Evolutionary conservation across 2,888 invertebrate genomes (phyloP).

Genomic region (Criorhina ranunculi): DNA sequence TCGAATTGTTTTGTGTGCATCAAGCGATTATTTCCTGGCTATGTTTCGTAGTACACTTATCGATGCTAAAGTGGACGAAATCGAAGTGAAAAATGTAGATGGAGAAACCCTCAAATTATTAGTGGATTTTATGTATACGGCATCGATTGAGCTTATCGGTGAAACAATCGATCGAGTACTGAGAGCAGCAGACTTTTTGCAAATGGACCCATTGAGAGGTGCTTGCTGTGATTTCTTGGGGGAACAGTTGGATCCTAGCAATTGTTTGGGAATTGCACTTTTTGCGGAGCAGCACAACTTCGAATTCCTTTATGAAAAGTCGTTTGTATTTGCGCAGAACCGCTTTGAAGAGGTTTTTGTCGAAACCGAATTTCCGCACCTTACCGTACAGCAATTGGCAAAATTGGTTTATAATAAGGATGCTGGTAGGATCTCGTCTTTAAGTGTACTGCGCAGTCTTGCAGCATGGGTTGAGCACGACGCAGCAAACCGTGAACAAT

Average conservation of each 20-base stretch:
- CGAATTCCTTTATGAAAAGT: conserved; percentile 26
- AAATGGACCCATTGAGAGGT: conserved; percentile 4
- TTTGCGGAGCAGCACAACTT: conserved; percentile 48
- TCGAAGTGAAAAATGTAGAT: conserved; percentile 20
- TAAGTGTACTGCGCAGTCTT: conserved; percentile 31
- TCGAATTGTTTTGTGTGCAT: conserved; percentile 18
- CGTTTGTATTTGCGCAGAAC: conserved; percentile 23
- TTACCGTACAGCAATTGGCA: conserved; percentile 28
- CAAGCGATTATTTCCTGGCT: conserved; percentile 34
- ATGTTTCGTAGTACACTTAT: conserved; percentile 35
- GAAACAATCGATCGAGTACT: conserved; percentile 8
- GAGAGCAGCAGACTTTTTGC: conserved; percentile 27
- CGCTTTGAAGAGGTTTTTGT: conserved; percentile 20
- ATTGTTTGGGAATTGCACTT: conserved; percentile 39
- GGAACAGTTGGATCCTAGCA: conserved; percentile 22
- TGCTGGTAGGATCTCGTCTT: conserved; percentile 1
- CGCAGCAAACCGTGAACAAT: conserved; percentile 14
- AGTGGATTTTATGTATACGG: conserved; percentile 24
- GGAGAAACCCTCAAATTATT: conserved; percentile 7
- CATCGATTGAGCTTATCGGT: not conserved
- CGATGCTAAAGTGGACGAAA: conserved; percentile 22
- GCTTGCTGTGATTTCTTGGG: conserved; percentile 49
- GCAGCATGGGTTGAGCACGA: conserved; percentile 40
- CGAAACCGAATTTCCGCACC: conserved; percentile 30
- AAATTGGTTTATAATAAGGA: conserved; percentile 38